Conservation (phyloP, 1,140 invertebrate species). For the Gonioctena quinquepunctata region DNA sequence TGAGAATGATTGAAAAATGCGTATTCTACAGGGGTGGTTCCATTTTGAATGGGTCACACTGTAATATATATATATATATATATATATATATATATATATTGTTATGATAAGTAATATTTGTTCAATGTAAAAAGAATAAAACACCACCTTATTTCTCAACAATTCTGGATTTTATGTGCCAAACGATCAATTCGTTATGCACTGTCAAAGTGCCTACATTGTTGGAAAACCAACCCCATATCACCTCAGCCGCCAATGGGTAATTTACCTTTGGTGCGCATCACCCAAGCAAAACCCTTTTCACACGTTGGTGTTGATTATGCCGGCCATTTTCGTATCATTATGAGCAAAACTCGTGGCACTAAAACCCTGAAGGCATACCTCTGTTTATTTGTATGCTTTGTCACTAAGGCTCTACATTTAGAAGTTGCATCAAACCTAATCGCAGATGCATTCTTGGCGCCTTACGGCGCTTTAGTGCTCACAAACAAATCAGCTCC, state of each 20-base stretch:
- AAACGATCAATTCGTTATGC: not conserved
- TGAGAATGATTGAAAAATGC: too few species aligned
- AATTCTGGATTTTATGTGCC: not conserved
- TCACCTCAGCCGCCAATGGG: constrained; percentile 13
- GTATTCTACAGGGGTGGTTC: too few species aligned
- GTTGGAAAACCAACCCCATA: not conserved
- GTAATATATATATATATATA: too few species aligned
- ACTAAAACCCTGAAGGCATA: constrained; percentile 1
- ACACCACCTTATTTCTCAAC: not conserved
- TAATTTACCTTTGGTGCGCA: not conserved
- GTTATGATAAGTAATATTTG: too few species aligned
- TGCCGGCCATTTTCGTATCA: constrained; percentile 15
- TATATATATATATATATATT: too few species aligned
- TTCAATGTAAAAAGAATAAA: too few species aligned
- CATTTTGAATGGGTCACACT: too few species aligned
- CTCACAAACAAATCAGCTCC: too few species aligned
- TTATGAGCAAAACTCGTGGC: constrained; percentile 2
- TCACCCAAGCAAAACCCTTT: constrained; percentile 7
- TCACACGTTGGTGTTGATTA: constrained; percentile 8
- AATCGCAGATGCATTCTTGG: not conserved
- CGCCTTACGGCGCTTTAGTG: constrained; percentile 44
- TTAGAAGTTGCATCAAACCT: constrained; percentile 9
- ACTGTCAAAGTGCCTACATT: not conserved
- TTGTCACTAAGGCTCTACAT: constrained; percentile 14
- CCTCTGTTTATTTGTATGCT: not conserved